Conservation (phyloP, 1,140 invertebrate genomes). For the Ephestia elutella region DNA sequence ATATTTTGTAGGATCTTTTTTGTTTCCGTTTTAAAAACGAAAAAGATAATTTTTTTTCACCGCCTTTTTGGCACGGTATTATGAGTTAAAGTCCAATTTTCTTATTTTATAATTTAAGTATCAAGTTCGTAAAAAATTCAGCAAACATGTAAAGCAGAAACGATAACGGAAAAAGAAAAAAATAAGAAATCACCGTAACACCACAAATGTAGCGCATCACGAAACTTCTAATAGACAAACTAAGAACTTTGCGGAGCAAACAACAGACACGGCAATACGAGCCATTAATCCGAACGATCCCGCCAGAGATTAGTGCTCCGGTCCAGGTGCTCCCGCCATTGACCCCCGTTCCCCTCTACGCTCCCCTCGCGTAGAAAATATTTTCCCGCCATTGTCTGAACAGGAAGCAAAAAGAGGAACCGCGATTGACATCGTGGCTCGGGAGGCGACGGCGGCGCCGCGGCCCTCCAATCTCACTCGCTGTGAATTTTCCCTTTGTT, state of each 20-base stretch:
- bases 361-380: conserved; percentile 52
- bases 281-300: conserved; percentile 66
- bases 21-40: too few relatives aligned
- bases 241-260: conserved; percentile 51
- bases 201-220: conserved; percentile 33
- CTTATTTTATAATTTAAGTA: too few relatives aligned
- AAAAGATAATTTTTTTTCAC: too few relatives aligned
- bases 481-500: conserved; percentile 36
- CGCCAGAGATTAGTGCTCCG: conserved; percentile 60
- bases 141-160: too few relatives aligned
- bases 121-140: too few relatives aligned
- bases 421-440: conserved; percentile 53
- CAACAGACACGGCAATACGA: conserved; percentile 63
- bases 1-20: too few relatives aligned
- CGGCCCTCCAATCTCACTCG: conserved; percentile 21
- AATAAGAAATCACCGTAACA: conserved; percentile 20
- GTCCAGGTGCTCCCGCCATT: conserved; percentile 26
- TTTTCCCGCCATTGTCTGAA: conserved; percentile 63
- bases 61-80: too few relatives aligned
- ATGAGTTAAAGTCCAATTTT: too few relatives aligned
- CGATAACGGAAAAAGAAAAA: conserved; percentile 17
- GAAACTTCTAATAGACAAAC: conserved; percentile 46
- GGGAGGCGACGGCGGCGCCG: conserved; percentile 13
- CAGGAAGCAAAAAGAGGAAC: conserved; percentile 53
- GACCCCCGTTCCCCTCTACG: conserved; percentile 38